Conservation (phyloP, 1,140 invertebrate genomes). For the Caenorhabditis latens region DNA sequence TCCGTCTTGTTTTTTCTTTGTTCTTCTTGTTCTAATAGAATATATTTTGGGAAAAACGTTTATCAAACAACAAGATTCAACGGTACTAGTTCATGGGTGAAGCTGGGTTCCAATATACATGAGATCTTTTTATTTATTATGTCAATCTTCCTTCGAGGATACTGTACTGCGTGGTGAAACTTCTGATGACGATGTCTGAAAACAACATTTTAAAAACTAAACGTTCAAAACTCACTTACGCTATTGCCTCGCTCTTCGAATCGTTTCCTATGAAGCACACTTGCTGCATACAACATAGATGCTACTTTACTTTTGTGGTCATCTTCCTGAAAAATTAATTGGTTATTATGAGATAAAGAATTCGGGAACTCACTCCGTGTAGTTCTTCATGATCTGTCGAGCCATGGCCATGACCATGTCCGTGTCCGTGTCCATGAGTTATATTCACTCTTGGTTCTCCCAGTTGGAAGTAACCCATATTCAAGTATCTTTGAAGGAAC, state of each 20-base stretch:
- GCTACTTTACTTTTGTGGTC: constrained; percentile 32
- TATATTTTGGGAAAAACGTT: not conserved
- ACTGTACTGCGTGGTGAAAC: constrained; percentile 17
- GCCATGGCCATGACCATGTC: constrained; percentile 40
- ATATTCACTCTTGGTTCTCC: constrained; percentile 63
- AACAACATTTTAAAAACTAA: not conserved
- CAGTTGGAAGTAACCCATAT: constrained; percentile 76
- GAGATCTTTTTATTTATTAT: constrained; percentile 21
- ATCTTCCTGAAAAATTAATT: not conserved
- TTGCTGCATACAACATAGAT: constrained; percentile 56
- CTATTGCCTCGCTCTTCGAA: constrained; percentile 34
- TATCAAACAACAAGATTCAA: not conserved
- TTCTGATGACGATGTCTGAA: constrained; percentile 20
- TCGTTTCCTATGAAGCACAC: constrained; percentile 54
- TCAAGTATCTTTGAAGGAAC: constrained; percentile 72
- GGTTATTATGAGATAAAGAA: not conserved
- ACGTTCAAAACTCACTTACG: not conserved
- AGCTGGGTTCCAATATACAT: not conserved
- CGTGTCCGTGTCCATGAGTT: constrained; percentile 56
- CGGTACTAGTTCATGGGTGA: not conserved
- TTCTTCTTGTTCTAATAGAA: no score
- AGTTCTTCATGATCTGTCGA: constrained; percentile 12
- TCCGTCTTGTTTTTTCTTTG: no score
- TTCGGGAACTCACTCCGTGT: constrained; percentile 4
- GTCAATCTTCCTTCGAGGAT: constrained; percentile 27